phyloP scores from a whole-genome alignment of 2,113 vertebrate genomes.

The Rhineura floridana region DNA sequence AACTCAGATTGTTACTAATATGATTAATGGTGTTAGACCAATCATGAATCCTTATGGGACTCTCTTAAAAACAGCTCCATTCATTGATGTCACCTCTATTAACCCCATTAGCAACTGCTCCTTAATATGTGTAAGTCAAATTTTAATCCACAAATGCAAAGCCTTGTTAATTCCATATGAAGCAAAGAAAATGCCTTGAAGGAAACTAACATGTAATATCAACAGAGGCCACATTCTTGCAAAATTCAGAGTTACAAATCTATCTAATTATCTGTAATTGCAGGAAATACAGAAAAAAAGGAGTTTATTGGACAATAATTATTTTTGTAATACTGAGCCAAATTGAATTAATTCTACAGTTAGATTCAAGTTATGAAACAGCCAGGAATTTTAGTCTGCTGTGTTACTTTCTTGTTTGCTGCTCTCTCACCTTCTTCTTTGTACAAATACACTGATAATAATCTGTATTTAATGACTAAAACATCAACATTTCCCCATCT shows the following conservation, averaged over 20 bases:
- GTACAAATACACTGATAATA: not conserved
- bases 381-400: not conserved
- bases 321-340: not conserved
- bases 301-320: not conserved
- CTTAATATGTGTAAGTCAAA: conserved; percentile 7
- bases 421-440: not conserved
- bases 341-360: not conserved
- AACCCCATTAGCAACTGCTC: not conserved
- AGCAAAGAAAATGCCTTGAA: not conserved
- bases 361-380: not conserved
- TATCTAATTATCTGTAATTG: not conserved
- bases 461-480: not conserved
- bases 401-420: not conserved
- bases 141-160: conserved; percentile 25
- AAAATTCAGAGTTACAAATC: not conserved
- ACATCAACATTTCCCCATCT: not conserved
- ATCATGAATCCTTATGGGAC: not conserved
- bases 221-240: not conserved
- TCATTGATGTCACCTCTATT: conserved; percentile 21
- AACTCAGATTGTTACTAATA: conserved; percentile 3
- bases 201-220: not conserved
- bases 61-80: not conserved
- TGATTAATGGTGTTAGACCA: not conserved
- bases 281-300: not conserved
- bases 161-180: conserved; percentile 2